Conservation (phyloP, 2,797 vertebrate species). For the Philypnodon macrostomus region DNA sequence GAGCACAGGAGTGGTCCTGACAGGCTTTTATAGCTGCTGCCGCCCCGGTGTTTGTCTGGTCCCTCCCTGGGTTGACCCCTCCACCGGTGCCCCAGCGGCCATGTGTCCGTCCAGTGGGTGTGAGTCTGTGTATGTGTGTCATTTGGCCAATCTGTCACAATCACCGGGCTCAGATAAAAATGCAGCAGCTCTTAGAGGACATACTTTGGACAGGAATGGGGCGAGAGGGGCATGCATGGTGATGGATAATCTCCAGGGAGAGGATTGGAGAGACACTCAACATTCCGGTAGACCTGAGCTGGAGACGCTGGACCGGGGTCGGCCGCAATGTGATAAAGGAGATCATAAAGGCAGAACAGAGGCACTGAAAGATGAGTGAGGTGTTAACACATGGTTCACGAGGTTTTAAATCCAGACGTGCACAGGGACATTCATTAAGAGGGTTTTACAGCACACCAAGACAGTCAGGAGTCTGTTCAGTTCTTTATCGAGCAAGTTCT, state of each 20-base stretch:
- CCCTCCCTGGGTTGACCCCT: slow-evolving; percentile 56
- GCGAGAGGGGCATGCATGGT: slow-evolving; percentile 35
- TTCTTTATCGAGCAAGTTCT: neutral
- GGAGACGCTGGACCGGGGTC: slow-evolving; percentile 29
- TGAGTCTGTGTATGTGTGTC: slow-evolving; percentile 63
- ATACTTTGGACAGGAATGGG: slow-evolving; percentile 74
- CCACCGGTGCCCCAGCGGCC: slow-evolving; percentile 29
- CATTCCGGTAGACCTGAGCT: slow-evolving; percentile 65
- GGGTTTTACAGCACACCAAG: neutral
- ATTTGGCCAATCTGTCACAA: slow-evolving; percentile 75
- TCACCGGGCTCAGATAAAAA: slow-evolving; percentile 77
- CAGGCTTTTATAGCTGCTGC: slow-evolving; percentile 67
- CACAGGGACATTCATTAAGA: slow-evolving; percentile 2
- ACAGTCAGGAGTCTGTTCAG: neutral
- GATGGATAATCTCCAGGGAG: slow-evolving; percentile 66
- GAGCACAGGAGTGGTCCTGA: slow-evolving; percentile 59
- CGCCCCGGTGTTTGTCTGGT: slow-evolving; percentile 49
- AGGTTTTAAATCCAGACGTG: neutral
- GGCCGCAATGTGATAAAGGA: slow-evolving; percentile 6
- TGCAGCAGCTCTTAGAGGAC: slow-evolving; percentile 67
- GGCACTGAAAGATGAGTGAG: slow-evolving; percentile 7
- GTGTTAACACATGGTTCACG: slow-evolving; percentile 18
- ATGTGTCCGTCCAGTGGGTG: slow-evolving; percentile 39
- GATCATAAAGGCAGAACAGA: slow-evolving; percentile 2
- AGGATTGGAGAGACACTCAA: slow-evolving; percentile 70